phyloP scores from a whole-genome alignment of 64 coral and sea anemone species.

The Anthopleura sola region DNA sequence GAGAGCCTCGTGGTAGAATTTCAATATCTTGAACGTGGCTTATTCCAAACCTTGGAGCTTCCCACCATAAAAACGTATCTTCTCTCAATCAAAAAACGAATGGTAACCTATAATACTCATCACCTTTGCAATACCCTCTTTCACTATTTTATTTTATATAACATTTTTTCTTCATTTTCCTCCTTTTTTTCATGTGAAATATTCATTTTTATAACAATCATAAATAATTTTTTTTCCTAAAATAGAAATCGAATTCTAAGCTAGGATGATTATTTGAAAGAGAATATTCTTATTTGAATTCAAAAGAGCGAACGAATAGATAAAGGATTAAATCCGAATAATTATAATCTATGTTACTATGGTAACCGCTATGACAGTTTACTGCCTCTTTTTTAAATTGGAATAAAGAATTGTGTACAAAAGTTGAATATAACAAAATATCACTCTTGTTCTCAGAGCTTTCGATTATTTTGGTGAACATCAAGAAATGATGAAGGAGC shows the following conservation, averaged over 20 bases:
- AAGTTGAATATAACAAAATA: neutral
- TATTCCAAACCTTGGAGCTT: too few relatives aligned
- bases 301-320: neutral
- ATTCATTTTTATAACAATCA: neutral
- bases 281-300: neutral
- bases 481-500: neutral
- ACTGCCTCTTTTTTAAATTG: neutral
- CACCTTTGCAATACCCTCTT: neutral
- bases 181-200: neutral
- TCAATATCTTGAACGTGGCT: too few relatives aligned
- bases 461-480: neutral
- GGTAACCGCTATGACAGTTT: neutral
- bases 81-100: too few relatives aligned
- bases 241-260: neutral
- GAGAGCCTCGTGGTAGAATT: too few relatives aligned
- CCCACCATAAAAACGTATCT: too few relatives aligned
- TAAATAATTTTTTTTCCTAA: neutral
- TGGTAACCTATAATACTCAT: too few relatives aligned
- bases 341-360: constrained; percentile 1
- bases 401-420: neutral
- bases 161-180: neutral
- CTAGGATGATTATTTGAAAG: neutral
- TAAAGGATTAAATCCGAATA: constrained; percentile 7
- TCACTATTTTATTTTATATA: neutral
- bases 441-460: neutral